Evolutionary conservation across 2,888 invertebrate genomes (phyloP).

Genomic region (Dioctria rufipes): DNA sequence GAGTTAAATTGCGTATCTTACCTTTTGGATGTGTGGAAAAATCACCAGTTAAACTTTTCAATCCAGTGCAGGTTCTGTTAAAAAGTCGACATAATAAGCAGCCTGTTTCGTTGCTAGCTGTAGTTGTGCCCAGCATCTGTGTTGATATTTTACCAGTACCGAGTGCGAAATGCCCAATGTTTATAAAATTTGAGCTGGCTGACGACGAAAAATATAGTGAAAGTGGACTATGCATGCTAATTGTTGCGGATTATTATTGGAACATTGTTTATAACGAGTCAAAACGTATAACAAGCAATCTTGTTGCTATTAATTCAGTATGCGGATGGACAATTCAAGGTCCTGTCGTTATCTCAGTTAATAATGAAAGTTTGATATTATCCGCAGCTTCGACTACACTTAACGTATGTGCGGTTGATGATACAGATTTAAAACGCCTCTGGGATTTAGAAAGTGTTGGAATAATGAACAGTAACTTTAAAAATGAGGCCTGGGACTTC

Average conservation of each 20-base stretch:
- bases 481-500: no score
- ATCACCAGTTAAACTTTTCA: background rate
- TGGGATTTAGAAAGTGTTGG: background rate
- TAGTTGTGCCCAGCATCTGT: background rate
- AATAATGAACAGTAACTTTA: background rate
- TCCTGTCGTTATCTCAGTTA: background rate
- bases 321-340: background rate
- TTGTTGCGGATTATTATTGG: background rate
- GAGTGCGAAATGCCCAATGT: background rate
- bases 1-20: background rate
- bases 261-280: no score
- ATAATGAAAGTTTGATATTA: background rate
- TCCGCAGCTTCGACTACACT: background rate
- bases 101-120: background rate
- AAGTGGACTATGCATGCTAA: background rate
- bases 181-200: background rate
- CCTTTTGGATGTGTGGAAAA: background rate
- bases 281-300: no score
- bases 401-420: no score
- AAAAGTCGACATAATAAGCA: background rate
- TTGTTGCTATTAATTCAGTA: no score
- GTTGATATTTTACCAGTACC: background rate
- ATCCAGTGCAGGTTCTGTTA: background rate
- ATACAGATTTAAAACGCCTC: background rate
- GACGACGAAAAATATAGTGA: background rate